Conservation (phyloP, 1,140 invertebrate species). For the Chrysomallon squamiferum region DNA sequence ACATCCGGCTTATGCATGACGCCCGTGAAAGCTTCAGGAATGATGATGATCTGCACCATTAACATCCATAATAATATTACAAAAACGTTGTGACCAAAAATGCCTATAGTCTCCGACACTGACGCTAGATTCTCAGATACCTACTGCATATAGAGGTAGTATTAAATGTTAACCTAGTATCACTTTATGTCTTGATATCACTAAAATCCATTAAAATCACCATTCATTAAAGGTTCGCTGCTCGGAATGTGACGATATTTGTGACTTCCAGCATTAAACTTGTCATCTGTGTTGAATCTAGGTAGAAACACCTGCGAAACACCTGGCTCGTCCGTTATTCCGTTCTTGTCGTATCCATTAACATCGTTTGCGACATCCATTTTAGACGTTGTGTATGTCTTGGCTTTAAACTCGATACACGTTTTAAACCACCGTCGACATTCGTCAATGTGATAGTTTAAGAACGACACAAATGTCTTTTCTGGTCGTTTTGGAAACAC, state of each 20-base stretch:
- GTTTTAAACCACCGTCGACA: constrained; percentile 47
- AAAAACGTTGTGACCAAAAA: no score
- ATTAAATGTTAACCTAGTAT: no score
- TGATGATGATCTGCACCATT: no score
- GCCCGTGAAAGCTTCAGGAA: no score
- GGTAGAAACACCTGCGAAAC: constrained; percentile 32
- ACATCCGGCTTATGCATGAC: no score
- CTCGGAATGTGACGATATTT: not conserved
- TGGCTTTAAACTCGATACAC: constrained; percentile 42
- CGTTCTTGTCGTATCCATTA: not conserved
- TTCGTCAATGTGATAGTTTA: constrained; percentile 42
- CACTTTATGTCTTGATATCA: no score
- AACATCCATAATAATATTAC: no score
- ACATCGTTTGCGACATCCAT: constrained; percentile 14
- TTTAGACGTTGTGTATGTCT: constrained; percentile 34
- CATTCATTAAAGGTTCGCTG: no score
- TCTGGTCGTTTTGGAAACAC: constrained; percentile 35
- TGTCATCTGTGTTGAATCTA: constrained; percentile 7
- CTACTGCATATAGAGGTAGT: no score
- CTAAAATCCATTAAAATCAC: no score
- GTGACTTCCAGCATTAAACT: not conserved
- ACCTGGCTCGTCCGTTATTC: constrained; percentile 17
- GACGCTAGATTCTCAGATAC: no score
- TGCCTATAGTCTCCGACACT: no score
- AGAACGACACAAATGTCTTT: constrained; percentile 27